Evolutionary conservation across 2,888 invertebrate species (phyloP).

Genomic region (Orchesellides sinensis): DNA sequence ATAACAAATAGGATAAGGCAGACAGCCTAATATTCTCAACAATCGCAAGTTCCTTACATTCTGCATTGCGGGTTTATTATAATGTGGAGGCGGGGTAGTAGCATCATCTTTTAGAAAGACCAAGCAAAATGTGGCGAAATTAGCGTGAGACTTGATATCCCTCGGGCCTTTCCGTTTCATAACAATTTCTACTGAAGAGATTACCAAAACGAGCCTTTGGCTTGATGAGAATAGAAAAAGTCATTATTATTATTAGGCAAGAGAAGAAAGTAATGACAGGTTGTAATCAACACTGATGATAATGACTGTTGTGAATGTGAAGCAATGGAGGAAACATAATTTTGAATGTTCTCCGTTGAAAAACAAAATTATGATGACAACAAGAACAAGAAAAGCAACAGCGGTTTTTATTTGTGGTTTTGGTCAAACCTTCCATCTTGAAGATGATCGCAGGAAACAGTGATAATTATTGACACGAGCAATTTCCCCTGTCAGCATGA

Average conservation of each 20-base stretch:
- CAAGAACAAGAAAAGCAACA: too few relatives aligned
- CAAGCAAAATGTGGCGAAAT: too few relatives aligned
- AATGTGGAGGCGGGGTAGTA: background rate
- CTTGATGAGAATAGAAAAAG: too few relatives aligned
- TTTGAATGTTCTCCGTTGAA: too few relatives aligned
- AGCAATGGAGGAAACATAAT: background rate
- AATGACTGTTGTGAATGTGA: background rate
- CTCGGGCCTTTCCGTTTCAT: constrained; percentile 40
- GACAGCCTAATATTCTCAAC: too few relatives aligned
- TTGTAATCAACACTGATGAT: constrained; percentile 12
- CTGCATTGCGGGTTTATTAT: too few relatives aligned
- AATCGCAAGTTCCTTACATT: too few relatives aligned
- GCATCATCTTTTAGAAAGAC: too few relatives aligned
- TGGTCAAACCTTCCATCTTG: background rate
- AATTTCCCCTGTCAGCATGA: background rate
- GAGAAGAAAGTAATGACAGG: constrained; percentile 42
- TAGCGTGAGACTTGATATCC: too few relatives aligned
- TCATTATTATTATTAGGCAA: constrained; percentile 32
- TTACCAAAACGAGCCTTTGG: background rate
- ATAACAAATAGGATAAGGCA: too few relatives aligned
- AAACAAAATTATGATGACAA: too few relatives aligned
- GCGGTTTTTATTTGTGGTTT: background rate
- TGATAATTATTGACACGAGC: background rate
- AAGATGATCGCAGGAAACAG: background rate
- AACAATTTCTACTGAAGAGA: constrained; percentile 4